Evolutionary conservation across 2,888 invertebrate genomes (phyloP).

Genomic region (Drosophila vallismaia): DNA sequence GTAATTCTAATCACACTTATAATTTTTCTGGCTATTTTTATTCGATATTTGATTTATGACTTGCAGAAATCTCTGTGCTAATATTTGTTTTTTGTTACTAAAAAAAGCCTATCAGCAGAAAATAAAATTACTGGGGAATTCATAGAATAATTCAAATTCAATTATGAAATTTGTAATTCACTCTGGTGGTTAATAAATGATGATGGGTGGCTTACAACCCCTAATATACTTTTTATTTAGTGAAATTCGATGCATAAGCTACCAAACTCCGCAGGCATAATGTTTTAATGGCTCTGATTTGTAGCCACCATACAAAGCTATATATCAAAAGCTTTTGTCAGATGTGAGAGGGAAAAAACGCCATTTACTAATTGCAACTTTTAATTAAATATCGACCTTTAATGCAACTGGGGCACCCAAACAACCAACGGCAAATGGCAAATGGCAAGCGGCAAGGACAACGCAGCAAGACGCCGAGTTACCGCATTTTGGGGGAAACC

Average conservation of each 20-base stretch:
- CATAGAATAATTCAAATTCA: constrained; percentile 24
- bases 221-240: constrained; percentile 21
- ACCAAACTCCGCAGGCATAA: constrained; percentile 6
- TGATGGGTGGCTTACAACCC: constrained; percentile 1
- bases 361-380: constrained; percentile 53
- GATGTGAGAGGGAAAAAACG: constrained; percentile 14
- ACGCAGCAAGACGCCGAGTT: constrained; percentile 16
- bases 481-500: constrained; percentile 43
- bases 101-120: neutral
- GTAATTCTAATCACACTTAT: no score
- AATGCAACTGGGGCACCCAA: constrained; percentile 21
- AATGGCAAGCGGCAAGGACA: constrained; percentile 14
- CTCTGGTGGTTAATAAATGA: constrained; percentile 13
- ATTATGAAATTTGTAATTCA: constrained; percentile 16
- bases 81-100: neutral
- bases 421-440: constrained; percentile 1
- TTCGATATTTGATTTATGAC: neutral
- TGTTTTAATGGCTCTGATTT: constrained; percentile 25
- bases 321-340: constrained; percentile 33
- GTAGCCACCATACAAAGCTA: constrained; percentile 13
- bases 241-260: constrained; percentile 1
- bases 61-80: neutral
- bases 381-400: constrained; percentile 66
- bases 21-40: neutral
- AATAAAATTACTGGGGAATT: neutral